Conservation (phyloP, 1,140 invertebrate species). For the Solenopsis invicta region DNA sequence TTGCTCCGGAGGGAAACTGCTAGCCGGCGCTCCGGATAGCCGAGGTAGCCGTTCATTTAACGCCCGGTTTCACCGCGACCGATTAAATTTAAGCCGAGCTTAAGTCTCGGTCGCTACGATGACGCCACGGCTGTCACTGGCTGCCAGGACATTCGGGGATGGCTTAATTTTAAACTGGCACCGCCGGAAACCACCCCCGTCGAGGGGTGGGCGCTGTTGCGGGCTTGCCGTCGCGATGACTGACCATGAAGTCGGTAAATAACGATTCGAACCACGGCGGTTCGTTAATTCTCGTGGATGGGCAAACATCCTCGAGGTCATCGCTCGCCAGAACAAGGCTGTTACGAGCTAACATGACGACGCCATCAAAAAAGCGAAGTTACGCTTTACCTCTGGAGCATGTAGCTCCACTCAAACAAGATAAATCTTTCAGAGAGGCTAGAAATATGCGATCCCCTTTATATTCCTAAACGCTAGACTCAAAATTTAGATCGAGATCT, state of each 20-base stretch:
- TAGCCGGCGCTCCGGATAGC: neutral
- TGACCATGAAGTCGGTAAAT: constrained; percentile 47
- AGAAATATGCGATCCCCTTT: neutral
- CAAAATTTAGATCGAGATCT: neutral
- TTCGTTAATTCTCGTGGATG: constrained; percentile 43
- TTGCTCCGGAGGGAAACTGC: constrained; percentile 31
- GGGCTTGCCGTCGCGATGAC: constrained; percentile 33
- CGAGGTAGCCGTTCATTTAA: constrained; percentile 62
- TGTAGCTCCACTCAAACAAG: neutral
- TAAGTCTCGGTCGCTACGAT: constrained; percentile 56
- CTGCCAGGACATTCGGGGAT: constrained; percentile 40
- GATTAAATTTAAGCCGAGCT: constrained; percentile 66
- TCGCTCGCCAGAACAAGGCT: neutral
- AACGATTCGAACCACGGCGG: constrained; percentile 57
- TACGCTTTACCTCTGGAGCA: neutral
- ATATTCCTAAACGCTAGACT: neutral
- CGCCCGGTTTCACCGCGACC: constrained; percentile 58
- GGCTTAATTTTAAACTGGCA: constrained; percentile 64
- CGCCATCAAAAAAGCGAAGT: constrained; percentile 10
- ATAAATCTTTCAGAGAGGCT: neutral
- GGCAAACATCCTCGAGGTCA: constrained; percentile 41
- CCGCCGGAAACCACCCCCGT: constrained; percentile 20
- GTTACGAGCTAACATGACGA: constrained; percentile 1
- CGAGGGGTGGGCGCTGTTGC: neutral
- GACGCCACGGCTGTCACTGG: constrained; percentile 51